Percentiles rank a stretch among this genome's conserved stretches.
Evolutionary conservation across 2,113 vertebrate genomes (phyloP).

Genomic region (Desmodus rotundus): DNA sequence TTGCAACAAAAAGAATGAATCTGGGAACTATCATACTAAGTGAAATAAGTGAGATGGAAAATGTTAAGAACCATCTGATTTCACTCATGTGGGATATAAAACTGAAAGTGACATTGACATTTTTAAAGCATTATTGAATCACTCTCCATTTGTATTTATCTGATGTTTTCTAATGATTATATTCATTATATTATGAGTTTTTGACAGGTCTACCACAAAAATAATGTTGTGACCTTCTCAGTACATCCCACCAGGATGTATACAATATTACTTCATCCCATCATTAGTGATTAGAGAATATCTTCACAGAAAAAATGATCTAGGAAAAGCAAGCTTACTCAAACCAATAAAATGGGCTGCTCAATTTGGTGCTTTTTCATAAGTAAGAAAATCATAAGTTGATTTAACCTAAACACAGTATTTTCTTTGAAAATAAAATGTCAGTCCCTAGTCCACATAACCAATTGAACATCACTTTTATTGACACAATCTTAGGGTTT

Average conservation of each 20-base stretch:
- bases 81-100: not conserved
- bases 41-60: not conserved
- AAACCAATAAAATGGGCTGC: not conserved
- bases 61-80: not conserved
- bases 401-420: not conserved
- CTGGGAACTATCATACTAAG: not conserved
- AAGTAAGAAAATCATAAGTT: constrained; percentile 26
- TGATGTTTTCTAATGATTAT: not conserved
- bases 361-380: not conserved
- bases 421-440: constrained; percentile 49
- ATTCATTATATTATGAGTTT: constrained; percentile 30
- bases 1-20: not conserved
- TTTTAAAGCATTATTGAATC: constrained; percentile 30
- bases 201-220: constrained; percentile 29
- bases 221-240: constrained; percentile 6
- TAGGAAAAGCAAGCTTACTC: not conserved
- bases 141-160: constrained; percentile 1
- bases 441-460: not conserved
- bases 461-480: not conserved
- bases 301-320: not conserved
- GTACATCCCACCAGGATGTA: not conserved
- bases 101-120: not conserved
- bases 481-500: constrained; percentile 31
- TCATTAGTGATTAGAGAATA: constrained; percentile 34
- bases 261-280: not conserved